Evolutionary conservation across 2,888 invertebrate species (phyloP), one percentile per base, ranked within the genome.

Genomic region (Orthosia incerta): DNA sequence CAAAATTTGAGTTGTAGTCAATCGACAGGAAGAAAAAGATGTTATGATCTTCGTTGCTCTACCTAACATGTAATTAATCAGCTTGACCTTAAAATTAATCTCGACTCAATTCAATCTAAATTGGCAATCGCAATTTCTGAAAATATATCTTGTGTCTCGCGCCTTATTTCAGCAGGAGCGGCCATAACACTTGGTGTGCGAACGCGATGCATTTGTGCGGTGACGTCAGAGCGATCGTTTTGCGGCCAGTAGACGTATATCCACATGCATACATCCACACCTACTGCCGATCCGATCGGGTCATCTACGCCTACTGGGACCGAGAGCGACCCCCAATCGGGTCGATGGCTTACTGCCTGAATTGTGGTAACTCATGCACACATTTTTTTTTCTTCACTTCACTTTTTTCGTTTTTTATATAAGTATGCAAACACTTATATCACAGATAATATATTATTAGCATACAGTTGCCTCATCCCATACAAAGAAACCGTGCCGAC

Each of bases 141-240:
- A 12, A 45, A 18, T 13, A 18, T n/a, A 13, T 23, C 39, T 56
- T 55, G 46, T 80, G 53, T 23, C 4, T 5, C 15, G 1, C 15
- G 67, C 64, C 63, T 79, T 83, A 68, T 59, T 68, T 46, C 26
- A 64, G n/a, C 64, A 61, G 76, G 67, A 65, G 76, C 46, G 70
- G 67, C 70, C 75, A 70, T 84, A 61, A 75, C 81, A 80, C 64
- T 71, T 67, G 71, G 80, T 68, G 84, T 83, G 79, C 57, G 75
- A 83, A 83, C 64, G 13, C 65, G 83, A 83, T 85, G 83, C 86
- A 83, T 85, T 79, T 79, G 79, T 62, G 70, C 51, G 18, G 23
- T 79, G 83, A 83, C 80, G 83, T 79, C 79, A 83, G 53, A 76
- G 56, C 76, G 45, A 71, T 75, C 68, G 75, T 62, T 60, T 62